Evolutionary conservation across 2,888 invertebrate species (phyloP), one percentile per base, ranked within the genome.

Genomic region (Amphiduros pacificus): DNA sequence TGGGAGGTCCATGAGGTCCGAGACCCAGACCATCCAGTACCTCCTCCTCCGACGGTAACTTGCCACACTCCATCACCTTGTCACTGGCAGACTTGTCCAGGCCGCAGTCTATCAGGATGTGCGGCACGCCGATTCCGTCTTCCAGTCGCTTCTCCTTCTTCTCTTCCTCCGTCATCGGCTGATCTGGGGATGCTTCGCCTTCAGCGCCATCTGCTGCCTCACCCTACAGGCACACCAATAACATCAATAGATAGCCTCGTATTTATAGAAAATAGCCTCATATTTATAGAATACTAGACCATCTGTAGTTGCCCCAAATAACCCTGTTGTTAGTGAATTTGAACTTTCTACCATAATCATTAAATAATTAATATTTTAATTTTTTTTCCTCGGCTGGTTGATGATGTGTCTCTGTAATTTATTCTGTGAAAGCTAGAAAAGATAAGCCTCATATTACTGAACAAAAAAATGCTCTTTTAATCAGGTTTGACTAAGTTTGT

Each of bases 11-110:
- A 26, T 71, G 72, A 0, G 77, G 77, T 29, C 82, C 82, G 11
- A 82, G 72, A 24, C 83, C 83, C 58, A 83, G 71, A 5, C 82
- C 83, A 72, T 83, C 81, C 55, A 82, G 60, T 20, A 82, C 79
- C 72, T 78, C 77, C 50, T 72, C 74, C 36, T 74, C 62, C 17
- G 71, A 60, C 1, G 79, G 78, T 48, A 79, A 67, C 63, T 71
- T 71, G 22, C 55, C 57, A 36, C 26, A 28, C 5, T 65, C 60
- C 14, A 62, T 28, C 20, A 67, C 51, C 17, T 31, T 27, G 6
- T 5, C 36, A 20, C 52, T 22, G 24, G 62, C 61, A 20, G 71
- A 65, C 24, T 65, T 54, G 53, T 68, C 73, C 36, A 75, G 73
- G 14, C 71, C 60, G 57, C 78, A 78, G 65, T 81, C 80, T 3